Evolutionary conservation across 2,113 vertebrate species (phyloP).

Genomic region (Choloepus hoffmanni): DNA sequence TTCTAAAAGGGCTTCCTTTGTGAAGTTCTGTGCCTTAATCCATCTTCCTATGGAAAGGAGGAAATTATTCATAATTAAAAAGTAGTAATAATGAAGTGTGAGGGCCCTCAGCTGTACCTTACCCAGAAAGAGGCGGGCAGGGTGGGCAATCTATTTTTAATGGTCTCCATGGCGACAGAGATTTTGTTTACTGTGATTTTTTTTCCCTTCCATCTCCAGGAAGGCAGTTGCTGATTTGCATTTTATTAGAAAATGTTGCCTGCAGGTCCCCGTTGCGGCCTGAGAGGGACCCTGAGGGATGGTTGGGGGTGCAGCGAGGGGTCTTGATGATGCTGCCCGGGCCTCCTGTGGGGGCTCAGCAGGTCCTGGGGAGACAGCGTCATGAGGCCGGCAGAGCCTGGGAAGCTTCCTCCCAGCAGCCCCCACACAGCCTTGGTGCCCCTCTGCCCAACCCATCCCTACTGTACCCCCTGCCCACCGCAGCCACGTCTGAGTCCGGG

Average conservation of each 20-base stretch:
- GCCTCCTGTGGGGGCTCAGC: fast-evolving
- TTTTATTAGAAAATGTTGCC: slow-evolving; percentile 73
- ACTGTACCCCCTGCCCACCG: fast-evolving
- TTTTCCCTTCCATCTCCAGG: slow-evolving; percentile 78
- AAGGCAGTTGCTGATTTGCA: slow-evolving; percentile 81
- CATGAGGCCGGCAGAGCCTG: neutral
- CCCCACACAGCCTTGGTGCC: fast-evolving
- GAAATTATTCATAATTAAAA: slow-evolving; percentile 90
- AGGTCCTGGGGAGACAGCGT: fast-evolving
- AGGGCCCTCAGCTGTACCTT: slow-evolving; percentile 86
- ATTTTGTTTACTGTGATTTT: slow-evolving; percentile 88
- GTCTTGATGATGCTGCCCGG: neutral
- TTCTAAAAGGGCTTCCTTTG: slow-evolving; percentile 80
- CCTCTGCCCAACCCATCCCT: fast-evolving
- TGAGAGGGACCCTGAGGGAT: too few relatives aligned
- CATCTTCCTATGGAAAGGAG: slow-evolving; percentile 84
- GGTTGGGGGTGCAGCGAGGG: neutral
- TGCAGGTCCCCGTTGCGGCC: neutral
- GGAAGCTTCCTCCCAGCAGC: neutral
- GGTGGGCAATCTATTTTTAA: slow-evolving; percentile 89
- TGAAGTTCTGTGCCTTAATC: slow-evolving; percentile 82
- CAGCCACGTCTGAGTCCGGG: neutral
- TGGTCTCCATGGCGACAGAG: slow-evolving; percentile 88
- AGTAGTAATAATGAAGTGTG: slow-evolving; percentile 87
- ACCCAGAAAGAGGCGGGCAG: slow-evolving; percentile 80